phyloP scores from a whole-genome alignment of 2,113 vertebrate genomes.

The Eleginops maclovinus region DNA sequence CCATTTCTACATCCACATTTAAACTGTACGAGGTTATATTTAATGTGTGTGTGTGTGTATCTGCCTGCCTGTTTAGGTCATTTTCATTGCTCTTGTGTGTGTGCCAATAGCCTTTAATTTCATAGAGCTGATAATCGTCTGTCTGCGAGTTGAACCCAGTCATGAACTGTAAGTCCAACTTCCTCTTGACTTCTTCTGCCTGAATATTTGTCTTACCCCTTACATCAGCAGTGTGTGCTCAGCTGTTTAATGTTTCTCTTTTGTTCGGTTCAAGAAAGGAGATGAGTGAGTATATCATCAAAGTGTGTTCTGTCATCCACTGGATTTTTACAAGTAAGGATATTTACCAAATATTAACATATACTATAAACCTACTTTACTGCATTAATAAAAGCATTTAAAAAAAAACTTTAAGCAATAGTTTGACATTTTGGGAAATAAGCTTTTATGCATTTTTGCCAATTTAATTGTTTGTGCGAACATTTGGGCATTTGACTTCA shows the following conservation, averaged over 20 bases:
- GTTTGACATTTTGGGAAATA: background rate
- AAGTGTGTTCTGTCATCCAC: constrained; percentile 11
- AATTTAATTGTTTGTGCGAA: too few species aligned
- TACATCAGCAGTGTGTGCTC: background rate
- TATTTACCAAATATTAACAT: background rate
- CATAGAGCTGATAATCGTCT: background rate
- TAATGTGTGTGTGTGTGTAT: background rate
- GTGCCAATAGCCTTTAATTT: background rate
- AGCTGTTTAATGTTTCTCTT: background rate
- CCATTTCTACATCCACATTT: background rate
- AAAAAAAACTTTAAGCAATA: background rate
- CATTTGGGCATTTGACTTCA: too few species aligned
- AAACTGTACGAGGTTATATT: background rate
- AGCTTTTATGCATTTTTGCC: background rate
- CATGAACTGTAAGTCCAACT: constrained; percentile 50
- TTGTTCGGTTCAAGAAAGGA: constrained; percentile 32
- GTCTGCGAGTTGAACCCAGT: constrained; percentile 26
- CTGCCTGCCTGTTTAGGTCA: constrained; percentile 25
- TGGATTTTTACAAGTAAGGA: constrained; percentile 40
- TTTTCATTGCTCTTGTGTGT: background rate
- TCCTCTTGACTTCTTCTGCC: background rate
- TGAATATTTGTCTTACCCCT: background rate
- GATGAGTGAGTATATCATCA: background rate
- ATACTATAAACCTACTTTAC: too few species aligned
- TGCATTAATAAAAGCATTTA: background rate